These are phyloP conservation scores for Halichoerus grypus DNA, from an alignment of 2,113 vertebrate species.

Conservation along the genomic window DNA sequence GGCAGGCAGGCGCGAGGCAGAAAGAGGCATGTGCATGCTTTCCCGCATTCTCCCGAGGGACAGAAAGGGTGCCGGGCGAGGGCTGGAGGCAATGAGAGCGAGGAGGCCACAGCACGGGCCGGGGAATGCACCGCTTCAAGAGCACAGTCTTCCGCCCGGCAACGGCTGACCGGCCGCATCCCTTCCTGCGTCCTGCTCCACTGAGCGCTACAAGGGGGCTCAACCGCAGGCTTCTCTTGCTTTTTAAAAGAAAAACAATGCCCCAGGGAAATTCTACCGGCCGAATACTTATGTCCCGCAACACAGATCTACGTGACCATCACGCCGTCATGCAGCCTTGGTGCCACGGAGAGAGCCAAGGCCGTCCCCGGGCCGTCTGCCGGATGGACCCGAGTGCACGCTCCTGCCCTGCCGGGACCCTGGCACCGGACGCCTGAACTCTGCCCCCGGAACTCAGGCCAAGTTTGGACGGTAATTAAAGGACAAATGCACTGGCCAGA, in stretches of 20 bases:
- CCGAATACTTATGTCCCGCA: background rate
- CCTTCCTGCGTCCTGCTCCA: background rate
- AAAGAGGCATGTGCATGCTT: conserved; percentile 60
- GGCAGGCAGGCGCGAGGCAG: conserved; percentile 62
- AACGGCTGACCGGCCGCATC: background rate
- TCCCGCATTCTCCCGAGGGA: conserved; percentile 57
- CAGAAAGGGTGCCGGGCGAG: conserved; percentile 32
- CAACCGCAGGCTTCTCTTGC: background rate
- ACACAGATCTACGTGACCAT: background rate
- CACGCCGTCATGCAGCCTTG: rapidly evolving
- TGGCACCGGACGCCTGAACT: background rate
- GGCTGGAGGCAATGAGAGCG: background rate
- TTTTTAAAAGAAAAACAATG: background rate
- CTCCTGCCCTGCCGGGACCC: background rate
- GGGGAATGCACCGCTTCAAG: conserved; percentile 74
- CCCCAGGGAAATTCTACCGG: background rate
- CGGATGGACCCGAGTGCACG: rapidly evolving
- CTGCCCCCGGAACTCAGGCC: background rate
- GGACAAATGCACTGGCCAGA: rapidly evolving
- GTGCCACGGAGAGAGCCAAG: background rate
- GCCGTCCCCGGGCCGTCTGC: background rate
- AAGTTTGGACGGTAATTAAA: rapidly evolving
- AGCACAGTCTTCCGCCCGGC: conserved; percentile 82
- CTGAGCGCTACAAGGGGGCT: background rate
- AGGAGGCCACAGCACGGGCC: conserved; percentile 50